A percentile compares a stretch with the other conserved stretches of the same genome.
Conservation (phyloP, 2,888 invertebrate species). For the Campoplex capitator region DNA sequence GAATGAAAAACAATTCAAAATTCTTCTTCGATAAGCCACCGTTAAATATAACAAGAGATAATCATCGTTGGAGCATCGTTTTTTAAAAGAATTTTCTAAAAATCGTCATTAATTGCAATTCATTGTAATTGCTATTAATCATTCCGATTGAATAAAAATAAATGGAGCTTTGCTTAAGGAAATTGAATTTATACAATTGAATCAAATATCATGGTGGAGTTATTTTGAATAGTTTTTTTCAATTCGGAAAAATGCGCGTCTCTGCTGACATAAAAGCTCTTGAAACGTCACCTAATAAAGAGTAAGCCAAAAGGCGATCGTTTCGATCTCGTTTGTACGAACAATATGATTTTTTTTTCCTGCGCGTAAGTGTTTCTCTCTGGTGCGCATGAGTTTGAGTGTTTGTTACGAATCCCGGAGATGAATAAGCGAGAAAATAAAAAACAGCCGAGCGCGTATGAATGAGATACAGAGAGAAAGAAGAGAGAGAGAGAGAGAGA, state of each 20-base stretch:
- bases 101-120: neutral
- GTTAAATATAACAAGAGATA: neutral
- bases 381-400: constrained; percentile 12
- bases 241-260: neutral
- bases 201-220: neutral
- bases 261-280: constrained; percentile 24
- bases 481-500: constrained; percentile 18
- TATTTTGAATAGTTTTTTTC: constrained; percentile 8
- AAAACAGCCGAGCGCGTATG: constrained; percentile 33
- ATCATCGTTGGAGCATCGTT: neutral
- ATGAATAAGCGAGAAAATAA: constrained; percentile 24
- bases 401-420: constrained; percentile 41
- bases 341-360: constrained; percentile 1
- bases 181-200: neutral
- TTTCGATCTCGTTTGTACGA: constrained; percentile 43
- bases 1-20: constrained; percentile 12
- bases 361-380: constrained; percentile 23
- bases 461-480: constrained; percentile 49
- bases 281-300: constrained; percentile 25
- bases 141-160: neutral
- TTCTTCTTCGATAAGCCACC: neutral
- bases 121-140: neutral
- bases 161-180: neutral
- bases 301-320: constrained; percentile 39
- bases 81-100: neutral